Evolutionary conservation across 1,140 invertebrate species (phyloP).

Genomic region (Temnothorax nylanderi): DNA sequence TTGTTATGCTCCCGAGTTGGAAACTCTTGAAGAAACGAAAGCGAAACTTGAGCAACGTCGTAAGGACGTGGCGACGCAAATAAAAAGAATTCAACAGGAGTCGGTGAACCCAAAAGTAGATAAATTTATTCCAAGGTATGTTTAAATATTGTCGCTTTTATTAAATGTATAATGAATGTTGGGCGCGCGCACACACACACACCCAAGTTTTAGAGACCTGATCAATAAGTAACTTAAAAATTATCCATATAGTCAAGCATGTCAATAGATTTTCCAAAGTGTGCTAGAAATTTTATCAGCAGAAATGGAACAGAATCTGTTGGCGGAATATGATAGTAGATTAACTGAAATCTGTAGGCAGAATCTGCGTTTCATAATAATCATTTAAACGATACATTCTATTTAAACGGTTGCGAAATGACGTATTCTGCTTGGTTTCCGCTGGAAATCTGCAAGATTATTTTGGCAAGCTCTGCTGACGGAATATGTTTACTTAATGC

Average conservation of each 20-base stretch:
- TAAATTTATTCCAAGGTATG: conserved; percentile 77
- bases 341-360: neutral
- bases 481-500: neutral
- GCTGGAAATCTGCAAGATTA: neutral
- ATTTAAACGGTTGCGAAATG: neutral
- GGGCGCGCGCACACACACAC: too few relatives aligned
- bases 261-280: neutral
- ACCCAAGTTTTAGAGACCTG: neutral
- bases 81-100: conserved; percentile 77
- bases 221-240: neutral
- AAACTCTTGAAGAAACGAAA: conserved; percentile 91
- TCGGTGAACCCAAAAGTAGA: conserved; percentile 69
- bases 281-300: neutral
- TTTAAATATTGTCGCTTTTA: conserved; percentile 23
- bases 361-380: neutral
- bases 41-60: conserved; percentile 91
- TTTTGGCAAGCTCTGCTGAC: too few relatives aligned
- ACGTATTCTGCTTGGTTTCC: neutral
- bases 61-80: conserved; percentile 86
- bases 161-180: conserved; percentile 1
- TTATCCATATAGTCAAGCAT: neutral
- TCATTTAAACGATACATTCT: neutral
- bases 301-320: neutral
- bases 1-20: conserved; percentile 96
- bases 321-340: neutral